These are phyloP conservation scores for Philereme vetulata DNA, from an alignment of 2,888 invertebrate species.

Conservation along the genomic window DNA sequence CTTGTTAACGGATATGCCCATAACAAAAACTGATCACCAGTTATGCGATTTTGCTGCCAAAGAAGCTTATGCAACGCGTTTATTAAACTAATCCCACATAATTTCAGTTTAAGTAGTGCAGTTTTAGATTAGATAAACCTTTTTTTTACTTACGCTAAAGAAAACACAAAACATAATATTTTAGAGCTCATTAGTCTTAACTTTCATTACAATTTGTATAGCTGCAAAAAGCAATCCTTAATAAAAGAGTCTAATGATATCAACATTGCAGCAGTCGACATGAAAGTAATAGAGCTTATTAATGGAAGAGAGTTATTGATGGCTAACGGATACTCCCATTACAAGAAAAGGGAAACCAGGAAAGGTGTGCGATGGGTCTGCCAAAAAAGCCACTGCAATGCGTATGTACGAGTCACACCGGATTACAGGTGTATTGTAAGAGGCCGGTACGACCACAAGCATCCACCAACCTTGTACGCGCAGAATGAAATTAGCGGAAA, in stretches of 20 bases:
- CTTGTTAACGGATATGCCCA: too few relatives aligned
- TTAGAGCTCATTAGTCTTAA: too few relatives aligned
- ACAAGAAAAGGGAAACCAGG: slow-evolving; percentile 2
- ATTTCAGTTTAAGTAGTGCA: too few relatives aligned
- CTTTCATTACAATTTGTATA: background rate
- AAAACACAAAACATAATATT: too few relatives aligned
- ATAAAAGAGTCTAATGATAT: background rate
- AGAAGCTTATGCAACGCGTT: too few relatives aligned
- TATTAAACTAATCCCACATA: too few relatives aligned
- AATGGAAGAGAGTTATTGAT: slow-evolving; percentile 12
- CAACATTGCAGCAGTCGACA: background rate
- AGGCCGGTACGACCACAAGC: slow-evolving; percentile 37
- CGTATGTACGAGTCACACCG: slow-evolving; percentile 37
- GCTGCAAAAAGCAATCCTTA: background rate
- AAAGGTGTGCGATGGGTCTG: slow-evolving; percentile 40
- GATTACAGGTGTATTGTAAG: slow-evolving; percentile 27
- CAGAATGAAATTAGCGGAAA: too few relatives aligned
- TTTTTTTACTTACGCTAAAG: too few relatives aligned
- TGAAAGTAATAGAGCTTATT: slow-evolving; percentile 2
- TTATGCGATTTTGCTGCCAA: too few relatives aligned
- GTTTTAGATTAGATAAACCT: too few relatives aligned
- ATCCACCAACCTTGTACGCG: slow-evolving; percentile 18
- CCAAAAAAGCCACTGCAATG: slow-evolving; percentile 38
- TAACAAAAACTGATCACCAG: too few relatives aligned
- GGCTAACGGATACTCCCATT: slow-evolving; percentile 6